Percentiles rank a stretch among this genome's conserved stretches.
Evolutionary conservation across 2,113 vertebrate genomes (phyloP).

Genomic region (Paramormyrops kingsleyae): DNA sequence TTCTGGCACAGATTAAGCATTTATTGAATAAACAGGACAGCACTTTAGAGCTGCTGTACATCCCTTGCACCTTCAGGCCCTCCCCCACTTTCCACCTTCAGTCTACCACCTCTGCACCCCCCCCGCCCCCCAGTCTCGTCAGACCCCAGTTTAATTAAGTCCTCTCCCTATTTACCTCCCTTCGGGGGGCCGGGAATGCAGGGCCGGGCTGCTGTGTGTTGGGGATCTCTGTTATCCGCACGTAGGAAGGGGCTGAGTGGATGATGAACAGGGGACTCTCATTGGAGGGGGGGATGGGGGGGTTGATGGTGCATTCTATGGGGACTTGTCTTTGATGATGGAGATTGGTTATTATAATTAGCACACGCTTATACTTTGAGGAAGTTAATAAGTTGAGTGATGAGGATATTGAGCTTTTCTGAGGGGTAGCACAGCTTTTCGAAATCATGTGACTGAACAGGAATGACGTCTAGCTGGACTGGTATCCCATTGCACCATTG

Average conservation of each 20-base stretch:
- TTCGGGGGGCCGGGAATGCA: neutral
- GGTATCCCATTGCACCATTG: neutral
- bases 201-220: slow-evolving; percentile 33
- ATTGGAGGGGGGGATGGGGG: neutral
- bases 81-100: neutral
- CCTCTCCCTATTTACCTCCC: neutral
- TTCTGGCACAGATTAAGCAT: slow-evolving; percentile 1
- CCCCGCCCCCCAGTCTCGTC: neutral
- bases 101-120: neutral
- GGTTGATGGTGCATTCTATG: neutral
- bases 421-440: neutral
- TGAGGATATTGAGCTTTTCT: neutral
- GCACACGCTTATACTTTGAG: neutral
- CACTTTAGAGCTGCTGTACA: neutral
- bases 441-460: neutral
- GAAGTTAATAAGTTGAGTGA: slow-evolving; percentile 3
- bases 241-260: neutral
- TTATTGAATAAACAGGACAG: slow-evolving; percentile 15
- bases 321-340: slow-evolving; percentile 35
- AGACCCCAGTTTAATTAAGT: slow-evolving; percentile 16
- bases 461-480: neutral
- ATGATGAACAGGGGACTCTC: neutral
- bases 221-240: slow-evolving; percentile 23
- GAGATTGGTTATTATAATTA: slow-evolving; percentile 43
- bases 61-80: neutral